Evolutionary conservation across 53 echinoderm and acorn worm genomes (phyloP).

Genomic region (Pentamera pediparva): DNA sequence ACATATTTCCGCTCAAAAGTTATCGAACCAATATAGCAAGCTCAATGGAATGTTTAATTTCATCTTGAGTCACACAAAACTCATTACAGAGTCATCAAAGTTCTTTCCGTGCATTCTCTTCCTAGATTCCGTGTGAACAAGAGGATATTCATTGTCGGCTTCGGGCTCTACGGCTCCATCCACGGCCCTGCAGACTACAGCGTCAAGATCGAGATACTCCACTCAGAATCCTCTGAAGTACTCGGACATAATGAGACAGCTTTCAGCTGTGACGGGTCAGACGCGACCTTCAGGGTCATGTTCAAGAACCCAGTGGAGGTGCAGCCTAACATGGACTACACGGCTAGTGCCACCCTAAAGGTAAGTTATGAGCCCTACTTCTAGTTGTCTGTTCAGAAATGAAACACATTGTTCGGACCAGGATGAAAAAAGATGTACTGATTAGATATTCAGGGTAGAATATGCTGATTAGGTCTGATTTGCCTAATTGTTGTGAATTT

Average conservation of each 20-base stretch:
- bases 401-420: too few species aligned
- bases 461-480: too few species aligned
- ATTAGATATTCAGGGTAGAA: too few species aligned
- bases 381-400: too few species aligned
- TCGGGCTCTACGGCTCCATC: conserved; percentile 96
- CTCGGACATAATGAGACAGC: conserved; percentile 96
- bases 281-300: conserved; percentile 92
- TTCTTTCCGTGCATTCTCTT: conserved; percentile 2
- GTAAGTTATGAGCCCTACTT: conserved; percentile 50
- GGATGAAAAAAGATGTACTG: too few species aligned
- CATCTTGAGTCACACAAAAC: too few species aligned
- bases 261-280: conserved; percentile 95
- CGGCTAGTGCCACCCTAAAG: conserved; percentile 96
- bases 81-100: background rate
- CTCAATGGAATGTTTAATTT: background rate
- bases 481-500: too few species aligned
- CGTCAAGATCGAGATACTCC: conserved; percentile 96
- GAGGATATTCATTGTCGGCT: conserved; percentile 97
- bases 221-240: conserved; percentile 70
- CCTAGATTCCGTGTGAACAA: conserved; percentile 86
- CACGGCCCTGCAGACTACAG: conserved; percentile 96
- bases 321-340: conserved; percentile 77
- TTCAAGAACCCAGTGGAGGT: conserved; percentile 96
- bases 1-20: too few species aligned
- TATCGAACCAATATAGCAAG: background rate